Conservation (phyloP, 1,140 invertebrate species). For the Paracyclopina nana region DNA sequence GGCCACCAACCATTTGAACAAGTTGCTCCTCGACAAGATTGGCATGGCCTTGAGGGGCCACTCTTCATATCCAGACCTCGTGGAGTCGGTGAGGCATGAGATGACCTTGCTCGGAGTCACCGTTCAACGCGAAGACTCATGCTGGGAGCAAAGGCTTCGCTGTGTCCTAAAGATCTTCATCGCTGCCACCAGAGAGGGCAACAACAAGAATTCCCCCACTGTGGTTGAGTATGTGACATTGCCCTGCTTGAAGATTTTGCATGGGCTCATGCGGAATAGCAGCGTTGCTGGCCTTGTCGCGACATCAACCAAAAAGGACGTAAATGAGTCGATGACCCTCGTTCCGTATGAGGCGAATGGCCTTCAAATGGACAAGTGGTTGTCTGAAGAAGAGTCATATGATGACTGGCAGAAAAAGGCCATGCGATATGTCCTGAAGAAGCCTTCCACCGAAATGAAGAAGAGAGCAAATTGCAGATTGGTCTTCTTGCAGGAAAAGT, state of each 20-base stretch:
- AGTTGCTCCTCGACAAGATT: conserved; percentile 57
- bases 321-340: neutral
- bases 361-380: conserved; percentile 52
- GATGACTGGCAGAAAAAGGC: conserved; percentile 40
- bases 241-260: conserved; percentile 64
- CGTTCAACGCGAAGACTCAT: conserved; percentile 74
- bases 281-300: conserved; percentile 17
- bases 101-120: conserved; percentile 68
- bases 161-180: conserved; percentile 69
- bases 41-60: conserved; percentile 28
- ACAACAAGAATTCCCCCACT: conserved; percentile 42
- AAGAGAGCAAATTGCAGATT: conserved; percentile 30
- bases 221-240: conserved; percentile 54
- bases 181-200: conserved; percentile 37
- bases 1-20: conserved; percentile 65
- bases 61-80: conserved; percentile 40
- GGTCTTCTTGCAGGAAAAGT: conserved; percentile 53
- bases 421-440: neutral
- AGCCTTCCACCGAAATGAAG: conserved; percentile 21
- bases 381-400: conserved; percentile 44
- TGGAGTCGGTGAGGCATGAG: conserved; percentile 57
- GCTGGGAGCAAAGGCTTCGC: conserved; percentile 79
- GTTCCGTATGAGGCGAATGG: conserved; percentile 33
- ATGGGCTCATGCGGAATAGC: conserved; percentile 47
- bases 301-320: conserved; percentile 13